phyloP scores from a whole-genome alignment of 2,113 vertebrate species.

The Pluvianellus socialis region DNA sequence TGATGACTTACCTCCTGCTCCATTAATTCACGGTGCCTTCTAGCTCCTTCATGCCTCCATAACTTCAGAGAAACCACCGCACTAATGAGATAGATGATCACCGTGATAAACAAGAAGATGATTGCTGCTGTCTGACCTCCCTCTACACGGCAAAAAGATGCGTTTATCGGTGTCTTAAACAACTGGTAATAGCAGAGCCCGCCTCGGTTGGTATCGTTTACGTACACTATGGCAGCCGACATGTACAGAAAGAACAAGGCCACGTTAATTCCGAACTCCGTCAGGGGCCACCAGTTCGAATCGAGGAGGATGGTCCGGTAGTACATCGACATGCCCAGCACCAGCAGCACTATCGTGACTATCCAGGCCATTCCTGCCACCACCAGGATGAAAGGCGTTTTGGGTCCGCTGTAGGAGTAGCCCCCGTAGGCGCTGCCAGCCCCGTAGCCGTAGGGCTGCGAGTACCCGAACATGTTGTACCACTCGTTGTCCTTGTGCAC shows the following conservation, averaged over 20 bases:
- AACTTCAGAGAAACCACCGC: conserved; percentile 85
- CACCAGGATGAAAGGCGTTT: conserved; percentile 89
- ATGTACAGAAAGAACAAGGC: conserved; percentile 85
- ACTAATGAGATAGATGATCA: conserved; percentile 85
- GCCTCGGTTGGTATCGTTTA: conserved; percentile 87
- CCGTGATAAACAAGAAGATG: conserved; percentile 88
- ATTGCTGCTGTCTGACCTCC: conserved; percentile 90
- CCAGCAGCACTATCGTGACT: conserved; percentile 85
- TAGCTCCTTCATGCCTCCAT: conserved; percentile 89
- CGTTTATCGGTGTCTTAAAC: conserved; percentile 86
- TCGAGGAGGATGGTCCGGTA: conserved; percentile 93
- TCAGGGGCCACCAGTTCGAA: conserved; percentile 93
- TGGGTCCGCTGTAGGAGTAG: conserved; percentile 85
- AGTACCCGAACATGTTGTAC: conserved; percentile 91
- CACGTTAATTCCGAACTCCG: conserved; percentile 87
- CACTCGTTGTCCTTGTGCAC: conserved; percentile 96
- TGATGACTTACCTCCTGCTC: conserved; percentile 78
- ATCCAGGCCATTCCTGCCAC: conserved; percentile 87
- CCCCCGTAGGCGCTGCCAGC: conserved; percentile 73
- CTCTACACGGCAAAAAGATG: conserved; percentile 87
- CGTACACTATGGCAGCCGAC: conserved; percentile 85
- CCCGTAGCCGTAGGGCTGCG: conserved; percentile 77
- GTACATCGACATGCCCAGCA: conserved; percentile 92
- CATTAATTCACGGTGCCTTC: conserved; percentile 77
- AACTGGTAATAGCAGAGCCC: conserved; percentile 86